Base-by-base conservation (phyloP, 2,113 vertebrate genomes). In the Chionomys nivalis region DNA sequence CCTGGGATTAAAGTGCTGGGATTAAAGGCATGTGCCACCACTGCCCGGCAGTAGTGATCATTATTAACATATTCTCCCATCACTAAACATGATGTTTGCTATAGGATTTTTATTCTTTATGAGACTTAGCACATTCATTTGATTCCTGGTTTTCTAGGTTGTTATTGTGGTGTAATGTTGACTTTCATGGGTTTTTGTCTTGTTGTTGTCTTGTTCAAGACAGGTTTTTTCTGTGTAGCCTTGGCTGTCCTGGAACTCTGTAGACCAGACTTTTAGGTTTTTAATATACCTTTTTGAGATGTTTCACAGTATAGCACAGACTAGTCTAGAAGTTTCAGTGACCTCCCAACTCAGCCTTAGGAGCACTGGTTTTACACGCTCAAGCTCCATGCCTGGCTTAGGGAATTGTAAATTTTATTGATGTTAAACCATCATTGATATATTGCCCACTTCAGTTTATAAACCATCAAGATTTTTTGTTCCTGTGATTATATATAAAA, bases 61-160 rank as follows among this genome's bases (percentile, higher is more conserved):
- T 52, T 52, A 12, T 52, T 52, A 39, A 49, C 78, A 81, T 81
- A 52, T 81, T 33, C 77, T 21, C 55, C 13, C 44, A 87, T 16
- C 65, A 61, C 24, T 65, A 76, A 96, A 19, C 79, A 31, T 55
- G 19, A 63, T 85, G 58, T 93, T 95, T 97, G 89, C 31, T 81
- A 13, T 39, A 85, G 47, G 70, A 73, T 66, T 88, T 89, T 92
- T 82, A 13, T 52, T 39, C 7, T 93, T 87, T 77, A 33, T 91
- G 68, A 93, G 36, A 95, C 83, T 77, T 82, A 72, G 31, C 66
- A 81, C 47, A 2, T 90, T 78, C 5, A 8, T 24, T 96, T 82
- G 77, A 28, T 94, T 92, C n/a, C 23, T 94, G 23, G 44, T 52
- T 90, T 95, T 93, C 85, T 73, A 76, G 92, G 23, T 92, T 94